phyloP scores from a whole-genome alignment of 1,140 invertebrate species.

The Drosophila pandora region DNA sequence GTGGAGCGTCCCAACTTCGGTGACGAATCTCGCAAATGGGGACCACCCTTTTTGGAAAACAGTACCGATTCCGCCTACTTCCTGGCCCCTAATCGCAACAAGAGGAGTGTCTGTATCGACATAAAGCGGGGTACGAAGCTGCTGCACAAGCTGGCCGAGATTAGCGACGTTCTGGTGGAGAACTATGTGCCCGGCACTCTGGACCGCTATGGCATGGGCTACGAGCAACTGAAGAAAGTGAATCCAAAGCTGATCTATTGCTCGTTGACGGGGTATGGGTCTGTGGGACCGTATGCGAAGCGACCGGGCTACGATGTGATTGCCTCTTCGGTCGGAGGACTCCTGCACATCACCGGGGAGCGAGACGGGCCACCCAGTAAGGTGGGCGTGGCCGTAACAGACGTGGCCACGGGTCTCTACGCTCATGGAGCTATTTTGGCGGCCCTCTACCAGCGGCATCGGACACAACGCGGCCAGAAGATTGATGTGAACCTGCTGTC shows the following conservation, averaged over 20 bases:
- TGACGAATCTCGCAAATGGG: constrained; percentile 97
- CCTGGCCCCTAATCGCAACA: constrained; percentile 95
- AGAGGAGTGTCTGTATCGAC: constrained; percentile 96
- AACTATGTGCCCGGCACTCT: constrained; percentile 98
- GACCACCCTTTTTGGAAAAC: constrained; percentile 93
- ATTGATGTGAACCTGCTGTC: constrained; percentile 97
- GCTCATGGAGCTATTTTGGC: constrained; percentile 98
- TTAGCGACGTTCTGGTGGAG: constrained; percentile 95
- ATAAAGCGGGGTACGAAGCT: constrained; percentile 91
- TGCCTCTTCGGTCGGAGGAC: constrained; percentile 95
- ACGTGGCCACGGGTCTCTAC: constrained; percentile 96
- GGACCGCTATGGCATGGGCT: constrained; percentile 90
- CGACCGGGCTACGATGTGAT: constrained; percentile 98
- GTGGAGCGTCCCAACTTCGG: constrained; percentile 88
- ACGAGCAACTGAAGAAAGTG: constrained; percentile 88
- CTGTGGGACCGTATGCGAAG: constrained; percentile 92
- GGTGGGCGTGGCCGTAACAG: constrained; percentile 96
- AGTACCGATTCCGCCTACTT: constrained; percentile 93
- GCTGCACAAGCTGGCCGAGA: constrained; percentile 89
- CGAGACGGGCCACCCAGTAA: constrained; percentile 94
- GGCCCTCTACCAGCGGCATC: constrained; percentile 91
- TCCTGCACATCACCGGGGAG: constrained; percentile 95
- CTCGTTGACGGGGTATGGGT: constrained; percentile 96
- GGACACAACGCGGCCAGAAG: constrained; percentile 94
- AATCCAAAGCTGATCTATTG: constrained; percentile 96